Conservation (phyloP, 2,888 invertebrate genomes). For the Parthenolecanium corni region DNA sequence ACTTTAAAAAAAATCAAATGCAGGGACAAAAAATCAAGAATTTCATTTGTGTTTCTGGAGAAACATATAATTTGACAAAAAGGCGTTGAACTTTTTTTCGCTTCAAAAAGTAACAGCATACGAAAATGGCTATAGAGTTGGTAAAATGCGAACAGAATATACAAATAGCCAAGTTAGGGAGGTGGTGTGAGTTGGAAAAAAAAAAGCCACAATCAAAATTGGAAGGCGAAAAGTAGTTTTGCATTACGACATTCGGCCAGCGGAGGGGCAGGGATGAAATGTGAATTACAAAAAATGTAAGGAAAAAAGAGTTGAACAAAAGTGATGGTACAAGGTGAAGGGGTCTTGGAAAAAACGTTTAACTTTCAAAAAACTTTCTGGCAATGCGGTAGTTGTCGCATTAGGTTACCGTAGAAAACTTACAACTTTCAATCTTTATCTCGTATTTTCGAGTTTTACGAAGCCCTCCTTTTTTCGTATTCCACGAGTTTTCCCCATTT, state of each 20-base stretch:
- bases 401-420: conserved; percentile 24
- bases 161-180: conserved; percentile 22
- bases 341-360: not conserved
- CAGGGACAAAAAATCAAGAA: no score
- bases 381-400: conserved; percentile 28
- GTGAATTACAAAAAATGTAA: conserved; percentile 6
- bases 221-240: not conserved
- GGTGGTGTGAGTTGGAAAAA: not conserved
- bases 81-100: conserved; percentile 23
- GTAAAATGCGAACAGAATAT: conserved; percentile 25
- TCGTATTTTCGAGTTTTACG: conserved; percentile 14
- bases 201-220: not conserved
- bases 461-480: not conserved
- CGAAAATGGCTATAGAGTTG: conserved; percentile 22
- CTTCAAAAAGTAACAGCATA: conserved; percentile 20
- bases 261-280: not conserved
- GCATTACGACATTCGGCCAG: not conserved
- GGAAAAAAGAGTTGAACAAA: not conserved
- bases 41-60: conserved; percentile 25
- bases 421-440: conserved; percentile 28
- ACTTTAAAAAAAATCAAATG: no score
- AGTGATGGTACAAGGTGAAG: not conserved
- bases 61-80: conserved; percentile 26
- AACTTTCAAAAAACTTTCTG: conserved; percentile 22
- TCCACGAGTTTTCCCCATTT: not conserved